These are phyloP conservation scores for Sesamia nonagrioides DNA, from an alignment of 1,140 invertebrate genomes.

Conservation along the genomic window DNA sequence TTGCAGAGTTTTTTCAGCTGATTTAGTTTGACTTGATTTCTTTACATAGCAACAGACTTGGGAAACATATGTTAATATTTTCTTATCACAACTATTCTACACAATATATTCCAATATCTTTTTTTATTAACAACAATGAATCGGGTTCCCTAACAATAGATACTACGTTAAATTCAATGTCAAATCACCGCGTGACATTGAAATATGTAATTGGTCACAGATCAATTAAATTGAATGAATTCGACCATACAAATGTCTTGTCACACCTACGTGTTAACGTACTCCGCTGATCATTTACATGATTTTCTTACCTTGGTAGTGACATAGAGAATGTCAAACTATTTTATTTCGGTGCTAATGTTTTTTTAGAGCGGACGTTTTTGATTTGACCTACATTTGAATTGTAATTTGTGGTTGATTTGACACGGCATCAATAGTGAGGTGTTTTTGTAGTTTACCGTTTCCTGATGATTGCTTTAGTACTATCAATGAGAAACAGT, in stretches of 20 bases:
- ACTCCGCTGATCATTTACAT: slow-evolving; percentile 3
- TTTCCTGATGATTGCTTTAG: too few relatives aligned
- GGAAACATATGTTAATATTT: too few relatives aligned
- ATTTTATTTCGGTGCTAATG: neutral
- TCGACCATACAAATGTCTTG: slow-evolving; percentile 31
- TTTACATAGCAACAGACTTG: too few relatives aligned
- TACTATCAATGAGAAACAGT: too few relatives aligned
- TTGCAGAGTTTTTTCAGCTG: too few relatives aligned
- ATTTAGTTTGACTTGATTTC: too few relatives aligned
- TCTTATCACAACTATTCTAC: too few relatives aligned
- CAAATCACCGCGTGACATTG: neutral
- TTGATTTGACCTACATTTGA: slow-evolving; percentile 3
- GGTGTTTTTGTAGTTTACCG: too few relatives aligned
- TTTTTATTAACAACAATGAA: too few relatives aligned
- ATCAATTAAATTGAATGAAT: neutral
- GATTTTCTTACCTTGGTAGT: neutral
- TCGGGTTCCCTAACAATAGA: neutral
- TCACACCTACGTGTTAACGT: slow-evolving; percentile 14
- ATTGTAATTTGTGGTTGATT: too few relatives aligned
- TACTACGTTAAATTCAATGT: slow-evolving; percentile 11
- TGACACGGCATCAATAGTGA: too few relatives aligned
- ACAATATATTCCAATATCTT: too few relatives aligned
- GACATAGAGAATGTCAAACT: neutral
- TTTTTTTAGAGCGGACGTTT: neutral
- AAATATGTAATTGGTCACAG: neutral